phyloP scores from a whole-genome alignment of 1,140 invertebrate genomes.

The Meloidogyne chitwoodi region DNA sequence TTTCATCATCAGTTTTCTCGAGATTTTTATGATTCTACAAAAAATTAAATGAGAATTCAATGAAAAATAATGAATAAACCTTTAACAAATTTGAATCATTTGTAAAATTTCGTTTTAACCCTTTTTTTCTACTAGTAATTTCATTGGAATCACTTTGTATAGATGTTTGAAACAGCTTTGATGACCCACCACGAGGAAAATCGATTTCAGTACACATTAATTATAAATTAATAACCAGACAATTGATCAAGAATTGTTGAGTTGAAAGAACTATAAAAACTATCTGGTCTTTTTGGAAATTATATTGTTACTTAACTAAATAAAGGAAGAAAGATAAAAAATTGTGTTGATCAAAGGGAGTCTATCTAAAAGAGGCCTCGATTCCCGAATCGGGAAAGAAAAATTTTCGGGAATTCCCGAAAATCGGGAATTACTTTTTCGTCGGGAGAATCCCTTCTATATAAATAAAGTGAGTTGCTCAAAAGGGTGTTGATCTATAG shows the following conservation, averaged over 20 bases:
- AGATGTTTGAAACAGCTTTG: background rate
- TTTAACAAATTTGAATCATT: background rate
- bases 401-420: too few species aligned
- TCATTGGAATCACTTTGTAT: background rate
- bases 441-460: too few species aligned
- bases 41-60: background rate
- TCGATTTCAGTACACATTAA: slow-evolving; percentile 28
- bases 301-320: too few species aligned
- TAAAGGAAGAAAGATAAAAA: too few species aligned
- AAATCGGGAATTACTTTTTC: too few species aligned
- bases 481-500: too few species aligned
- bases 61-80: background rate
- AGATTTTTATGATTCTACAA: slow-evolving; percentile 27
- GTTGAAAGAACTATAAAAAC: slow-evolving; percentile 19
- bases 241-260: slow-evolving; percentile 4
- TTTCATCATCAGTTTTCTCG: slow-evolving; percentile 24
- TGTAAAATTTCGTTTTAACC: background rate
- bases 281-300: too few species aligned
- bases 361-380: too few species aligned
- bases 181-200: slow-evolving; percentile 20
- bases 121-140: background rate
- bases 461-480: too few species aligned
- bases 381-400: too few species aligned
- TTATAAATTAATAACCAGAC: background rate
- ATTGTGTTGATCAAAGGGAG: too few species aligned